These are phyloP conservation scores for Ibycter americanus DNA, from an alignment of 2,797 vertebrate genomes.

Conservation along the genomic window DNA sequence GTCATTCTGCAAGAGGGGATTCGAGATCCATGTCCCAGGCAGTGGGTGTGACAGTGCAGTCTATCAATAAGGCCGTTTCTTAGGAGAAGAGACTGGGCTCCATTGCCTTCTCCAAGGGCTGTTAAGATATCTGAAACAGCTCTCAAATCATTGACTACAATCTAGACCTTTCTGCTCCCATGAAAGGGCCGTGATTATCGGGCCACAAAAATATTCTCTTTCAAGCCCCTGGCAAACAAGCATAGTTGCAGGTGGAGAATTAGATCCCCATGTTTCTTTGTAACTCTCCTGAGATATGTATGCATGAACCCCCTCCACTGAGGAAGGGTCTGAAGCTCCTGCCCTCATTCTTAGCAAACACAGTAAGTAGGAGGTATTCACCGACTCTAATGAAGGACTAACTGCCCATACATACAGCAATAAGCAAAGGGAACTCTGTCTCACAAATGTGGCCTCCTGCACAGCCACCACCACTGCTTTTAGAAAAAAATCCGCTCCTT, in stretches of 20 bases:
- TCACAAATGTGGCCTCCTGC: neutral
- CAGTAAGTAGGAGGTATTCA: neutral
- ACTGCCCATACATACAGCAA: neutral
- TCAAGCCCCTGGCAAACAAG: neutral
- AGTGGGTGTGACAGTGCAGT: neutral
- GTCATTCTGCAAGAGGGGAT: neutral
- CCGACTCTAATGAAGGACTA: neutral
- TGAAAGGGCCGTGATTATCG: neutral
- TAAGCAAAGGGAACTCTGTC: neutral
- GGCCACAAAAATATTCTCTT: neutral
- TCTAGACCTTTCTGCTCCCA: neutral
- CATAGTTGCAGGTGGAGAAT: neutral
- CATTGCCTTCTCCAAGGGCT: neutral
- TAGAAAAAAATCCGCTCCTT: neutral
- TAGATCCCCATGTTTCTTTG: neutral
- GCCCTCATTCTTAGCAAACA: neutral
- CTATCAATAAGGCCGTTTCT: neutral
- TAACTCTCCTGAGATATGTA: neutral
- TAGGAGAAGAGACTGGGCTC: neutral
- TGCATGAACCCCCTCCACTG: accelerated
- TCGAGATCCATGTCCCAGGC: accelerated
- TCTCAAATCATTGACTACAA: neutral
- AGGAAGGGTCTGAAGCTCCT: neutral
- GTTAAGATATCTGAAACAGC: neutral
- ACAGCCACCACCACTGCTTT: neutral